Base-by-base conservation (phyloP, 2,888 invertebrate genomes). In the Tholera decimalis region DNA sequence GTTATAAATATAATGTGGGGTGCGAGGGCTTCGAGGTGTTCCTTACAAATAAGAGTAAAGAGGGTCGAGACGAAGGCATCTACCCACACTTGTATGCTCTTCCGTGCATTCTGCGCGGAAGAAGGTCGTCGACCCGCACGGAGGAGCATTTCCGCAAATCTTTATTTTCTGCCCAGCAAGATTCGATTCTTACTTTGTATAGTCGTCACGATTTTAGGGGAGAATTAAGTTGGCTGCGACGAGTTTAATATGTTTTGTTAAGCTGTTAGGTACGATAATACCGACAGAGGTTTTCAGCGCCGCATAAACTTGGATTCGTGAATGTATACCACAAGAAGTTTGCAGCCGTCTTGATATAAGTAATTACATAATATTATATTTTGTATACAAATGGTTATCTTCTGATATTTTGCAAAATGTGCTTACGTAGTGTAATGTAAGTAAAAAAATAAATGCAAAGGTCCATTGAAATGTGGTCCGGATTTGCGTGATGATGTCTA, bases 91-190 rank as follows among this genome's bases (percentile, higher is more conserved):
- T 84, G 65, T 65, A 82, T 89, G 86, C 86, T 89, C 88, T 89
- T 92, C 88, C 88, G 85, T 89, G 91, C 91, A 91, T 89, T 91
- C 88, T 88, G 88, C 86, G 87, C 85, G 84, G 81, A 85, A 82
- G 81, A 81, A 88, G 93, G 91, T 92, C 91, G 85, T 86, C 89
- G 92, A 93, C 89, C 94, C 82, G 85, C 77, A 49, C 79, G 77
- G 84, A 89, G 88, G 86, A 91, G 90, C 89, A 91, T 91, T 92
- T 91, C 88, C 88, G 91, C 91, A 90, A 92, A 94, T 92, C 90
- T 92, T 92, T 91, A 91, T 91, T 87, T 85, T 86, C 85, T 84
- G 82, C 81, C 81, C 83, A 84, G 80, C 71, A 74, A 80, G 73
- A 83, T 77, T 81, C 76, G 81, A 75, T 72, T 73, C 73, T 85